Conservation (phyloP, 2,113 vertebrate species). For the Colius striatus region DNA sequence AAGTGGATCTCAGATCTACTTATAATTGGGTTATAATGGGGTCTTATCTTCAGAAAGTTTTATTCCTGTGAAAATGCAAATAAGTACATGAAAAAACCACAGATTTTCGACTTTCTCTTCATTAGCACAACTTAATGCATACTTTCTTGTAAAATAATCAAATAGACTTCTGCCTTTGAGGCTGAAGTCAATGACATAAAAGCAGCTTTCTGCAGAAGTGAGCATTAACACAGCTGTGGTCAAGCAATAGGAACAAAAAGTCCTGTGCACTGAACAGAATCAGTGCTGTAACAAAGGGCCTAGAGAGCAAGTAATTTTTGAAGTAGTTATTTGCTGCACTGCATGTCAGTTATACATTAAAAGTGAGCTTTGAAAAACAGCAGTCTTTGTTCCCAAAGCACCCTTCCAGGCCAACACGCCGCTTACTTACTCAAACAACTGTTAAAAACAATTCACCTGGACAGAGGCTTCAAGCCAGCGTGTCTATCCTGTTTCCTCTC, state of each 20-base stretch:
- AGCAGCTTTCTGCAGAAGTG: background rate
- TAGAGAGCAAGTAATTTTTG: conserved; percentile 26
- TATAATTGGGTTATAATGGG: background rate
- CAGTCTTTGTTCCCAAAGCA: background rate
- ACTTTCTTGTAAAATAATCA: background rate
- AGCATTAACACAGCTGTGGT: background rate
- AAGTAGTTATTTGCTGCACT: conserved; percentile 10
- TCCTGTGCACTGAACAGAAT: conserved; percentile 35
- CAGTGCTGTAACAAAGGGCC: background rate
- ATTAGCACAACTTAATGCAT: background rate
- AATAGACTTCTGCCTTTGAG: background rate
- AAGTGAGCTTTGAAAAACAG: conserved; percentile 13
- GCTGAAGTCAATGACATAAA: background rate
- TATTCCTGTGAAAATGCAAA: background rate
- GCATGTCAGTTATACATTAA: background rate
- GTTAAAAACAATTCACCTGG: conserved; percentile 24
- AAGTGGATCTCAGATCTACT: background rate
- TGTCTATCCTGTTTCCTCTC: background rate
- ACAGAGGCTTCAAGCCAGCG: background rate
- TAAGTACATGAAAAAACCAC: background rate
- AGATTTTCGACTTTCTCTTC: background rate
- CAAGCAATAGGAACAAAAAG: conserved; percentile 39
- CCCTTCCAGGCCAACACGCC: background rate
- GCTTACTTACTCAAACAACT: background rate
- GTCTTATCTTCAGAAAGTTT: background rate